Conservation (phyloP, 2,797 vertebrate genomes). For the Cyprinella venusta region DNA sequence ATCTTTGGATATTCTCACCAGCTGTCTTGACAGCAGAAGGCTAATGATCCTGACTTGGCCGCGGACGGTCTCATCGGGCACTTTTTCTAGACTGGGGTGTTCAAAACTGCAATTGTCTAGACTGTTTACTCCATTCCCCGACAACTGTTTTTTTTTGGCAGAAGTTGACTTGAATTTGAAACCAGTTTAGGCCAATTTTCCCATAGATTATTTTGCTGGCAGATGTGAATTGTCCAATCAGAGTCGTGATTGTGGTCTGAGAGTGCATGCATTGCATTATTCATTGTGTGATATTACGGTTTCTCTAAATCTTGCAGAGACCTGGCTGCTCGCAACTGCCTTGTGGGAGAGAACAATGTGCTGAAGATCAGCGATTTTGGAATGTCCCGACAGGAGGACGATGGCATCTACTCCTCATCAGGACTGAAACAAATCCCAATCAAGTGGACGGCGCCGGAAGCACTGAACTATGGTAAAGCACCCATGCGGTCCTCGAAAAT, state of each 20-base stretch:
- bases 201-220: neutral
- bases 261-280: neutral
- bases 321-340: conserved; percentile 95
- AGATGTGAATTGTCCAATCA: neutral
- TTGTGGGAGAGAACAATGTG: conserved; percentile 89
- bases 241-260: neutral
- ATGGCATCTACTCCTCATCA: conserved; percentile 95
- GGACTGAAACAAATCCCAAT: conserved; percentile 98
- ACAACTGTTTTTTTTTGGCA: neutral
- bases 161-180: neutral
- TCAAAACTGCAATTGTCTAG: conserved; percentile 12
- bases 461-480: conserved; percentile 90
- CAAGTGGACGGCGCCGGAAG: conserved; percentile 98
- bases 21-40: conserved; percentile 13
- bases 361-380: conserved; percentile 99
- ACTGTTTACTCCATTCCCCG: neutral
- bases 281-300: neutral
- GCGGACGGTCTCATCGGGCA: neutral
- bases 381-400: conserved; percentile 97
- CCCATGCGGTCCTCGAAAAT: neutral
- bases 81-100: neutral
- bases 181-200: neutral
- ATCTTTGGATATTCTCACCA: neutral
- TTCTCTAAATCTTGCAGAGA: conserved; percentile 79
- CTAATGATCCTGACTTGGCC: neutral